Evolutionary conservation across 2,113 vertebrate species (phyloP).

Genomic region (Pelusios castaneus): DNA sequence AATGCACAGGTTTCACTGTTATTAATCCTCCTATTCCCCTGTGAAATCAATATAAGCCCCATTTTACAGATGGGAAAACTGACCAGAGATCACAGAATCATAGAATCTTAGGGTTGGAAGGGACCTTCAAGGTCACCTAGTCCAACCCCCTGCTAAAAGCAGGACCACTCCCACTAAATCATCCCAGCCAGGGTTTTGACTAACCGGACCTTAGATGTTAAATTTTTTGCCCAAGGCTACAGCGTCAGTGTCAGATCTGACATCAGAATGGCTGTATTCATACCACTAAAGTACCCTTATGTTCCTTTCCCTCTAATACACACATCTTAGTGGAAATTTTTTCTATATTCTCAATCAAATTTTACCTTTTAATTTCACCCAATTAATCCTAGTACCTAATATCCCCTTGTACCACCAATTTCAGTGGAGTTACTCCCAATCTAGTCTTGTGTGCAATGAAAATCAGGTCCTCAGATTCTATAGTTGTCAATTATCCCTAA

Average conservation of each 20-base stretch:
- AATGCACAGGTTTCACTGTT: neutral
- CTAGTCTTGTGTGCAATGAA: rapidly evolving
- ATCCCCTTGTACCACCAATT: neutral
- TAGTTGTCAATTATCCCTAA: neutral
- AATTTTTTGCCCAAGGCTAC: neutral
- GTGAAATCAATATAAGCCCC: neutral
- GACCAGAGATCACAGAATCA: too few relatives aligned
- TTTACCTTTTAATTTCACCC: neutral
- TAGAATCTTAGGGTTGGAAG: too few relatives aligned
- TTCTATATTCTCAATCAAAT: neutral
- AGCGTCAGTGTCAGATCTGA: rapidly evolving
- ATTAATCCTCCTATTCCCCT: neutral
- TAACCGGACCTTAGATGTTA: too few relatives aligned
- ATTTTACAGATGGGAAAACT: neutral
- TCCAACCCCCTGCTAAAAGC: too few relatives aligned
- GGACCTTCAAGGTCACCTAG: too few relatives aligned
- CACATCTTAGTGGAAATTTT: neutral
- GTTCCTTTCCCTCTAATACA: neutral
- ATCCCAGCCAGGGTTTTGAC: too few relatives aligned
- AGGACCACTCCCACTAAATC: too few relatives aligned
- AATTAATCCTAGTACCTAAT: neutral
- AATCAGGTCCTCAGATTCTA: neutral
- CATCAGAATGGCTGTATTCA: neutral
- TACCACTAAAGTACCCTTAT: neutral
- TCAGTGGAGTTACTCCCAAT: rapidly evolving